Conservation (phyloP, 2,113 vertebrate species). For the Grammomys surdaster region DNA sequence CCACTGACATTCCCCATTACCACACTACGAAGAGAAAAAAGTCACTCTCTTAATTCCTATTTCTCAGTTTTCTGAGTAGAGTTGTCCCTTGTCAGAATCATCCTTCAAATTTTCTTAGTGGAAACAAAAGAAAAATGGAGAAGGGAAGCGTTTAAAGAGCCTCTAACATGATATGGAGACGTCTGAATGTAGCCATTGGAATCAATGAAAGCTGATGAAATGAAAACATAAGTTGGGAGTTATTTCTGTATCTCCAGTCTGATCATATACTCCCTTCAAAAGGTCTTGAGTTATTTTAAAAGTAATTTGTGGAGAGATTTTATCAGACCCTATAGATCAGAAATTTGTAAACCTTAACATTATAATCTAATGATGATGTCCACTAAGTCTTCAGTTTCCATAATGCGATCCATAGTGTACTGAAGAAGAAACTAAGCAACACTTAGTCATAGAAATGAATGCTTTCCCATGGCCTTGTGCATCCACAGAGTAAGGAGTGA, state of each 20-base stretch:
- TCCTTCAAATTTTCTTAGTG: neutral
- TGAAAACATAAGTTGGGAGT: neutral
- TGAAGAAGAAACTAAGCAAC: neutral
- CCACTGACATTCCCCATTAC: neutral
- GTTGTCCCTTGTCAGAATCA: neutral
- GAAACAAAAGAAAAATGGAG: neutral
- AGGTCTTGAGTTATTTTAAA: constrained; percentile 40
- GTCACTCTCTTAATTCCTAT: neutral
- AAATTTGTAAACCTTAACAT: neutral
- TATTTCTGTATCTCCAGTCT: neutral
- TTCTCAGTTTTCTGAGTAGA: neutral
- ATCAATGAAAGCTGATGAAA: neutral
- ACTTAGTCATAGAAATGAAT: neutral
- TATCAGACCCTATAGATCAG: neutral
- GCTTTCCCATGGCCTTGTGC: rapidly evolving
- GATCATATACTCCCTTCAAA: neutral
- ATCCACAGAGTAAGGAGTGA: neutral
- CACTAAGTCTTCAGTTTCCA: neutral
- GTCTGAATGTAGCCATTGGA: no score
- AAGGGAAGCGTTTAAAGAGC: neutral
- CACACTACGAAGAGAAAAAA: neutral
- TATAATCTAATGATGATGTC: neutral
- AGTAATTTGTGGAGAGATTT: neutral
- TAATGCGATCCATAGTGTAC: neutral
- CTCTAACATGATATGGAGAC: neutral